Base-by-base conservation (phyloP, 1,140 invertebrate genomes). In the Trichomalopsis sarcophagae region DNA sequence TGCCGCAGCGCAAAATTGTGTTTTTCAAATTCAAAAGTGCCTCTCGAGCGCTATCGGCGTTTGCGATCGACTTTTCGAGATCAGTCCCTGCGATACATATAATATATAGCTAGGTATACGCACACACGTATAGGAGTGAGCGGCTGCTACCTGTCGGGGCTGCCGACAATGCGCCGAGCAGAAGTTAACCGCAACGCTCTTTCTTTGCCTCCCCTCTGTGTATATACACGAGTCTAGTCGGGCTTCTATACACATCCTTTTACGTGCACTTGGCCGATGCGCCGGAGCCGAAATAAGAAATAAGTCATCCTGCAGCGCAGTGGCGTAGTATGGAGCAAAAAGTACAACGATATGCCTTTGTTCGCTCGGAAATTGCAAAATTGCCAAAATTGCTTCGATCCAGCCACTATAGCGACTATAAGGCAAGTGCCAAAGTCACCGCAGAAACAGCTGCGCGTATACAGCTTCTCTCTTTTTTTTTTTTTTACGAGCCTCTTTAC, bases 111-210 rank as follows among this genome's bases (percentile, higher is more conserved):
- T 2, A 17, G 17, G 21, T 62, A 62, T 62, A 21, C 50, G 27
- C 9, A 17, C 27, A 55, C 17, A 14, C n/a, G n/a, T n/a, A n/a
- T 21, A 55, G 55, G 77, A 55, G 55, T 40, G 30, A 40, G 40
- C 13, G 66, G 30, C 11, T n/a, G n/a, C 33, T 91, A 91, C 90
- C 89, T 91, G 90, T 91, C 91, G 89, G 89, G 88, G 88, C 33
- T 36, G 89, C 87, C 80, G 87, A 90, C 90, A 91, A 91, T 90
- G 84, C 88, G 76, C 88, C 84, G 87, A 86, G 89, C 86, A 88
- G 82, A 90, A 89, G 90, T 89, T 90, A 88, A 90, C 89, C 88
- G 82, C 88, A 87, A 76, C 89, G 79, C 85, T 86, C 86, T 84
- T 86, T 87, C 86, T 66, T 68, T 68, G 69, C 84, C 84, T 87